These are phyloP conservation scores for Drosophila quadrilineata DNA, from an alignment of 1,140 invertebrate genomes.

Conservation along the genomic window DNA sequence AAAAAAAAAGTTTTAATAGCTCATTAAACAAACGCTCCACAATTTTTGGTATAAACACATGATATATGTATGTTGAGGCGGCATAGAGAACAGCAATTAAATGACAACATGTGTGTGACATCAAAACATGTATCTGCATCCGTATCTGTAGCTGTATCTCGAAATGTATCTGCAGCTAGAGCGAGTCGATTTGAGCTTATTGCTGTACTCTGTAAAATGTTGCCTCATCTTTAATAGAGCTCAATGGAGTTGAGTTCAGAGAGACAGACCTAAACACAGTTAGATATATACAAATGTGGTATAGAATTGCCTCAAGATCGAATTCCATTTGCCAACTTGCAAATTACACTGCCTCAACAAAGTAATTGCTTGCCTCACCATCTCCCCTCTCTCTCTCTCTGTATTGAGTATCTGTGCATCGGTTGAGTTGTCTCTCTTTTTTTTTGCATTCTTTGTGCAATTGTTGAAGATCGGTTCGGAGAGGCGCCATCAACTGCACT, in stretches of 20 bases:
- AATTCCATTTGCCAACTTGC: constrained; percentile 21
- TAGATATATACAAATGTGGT: too few relatives aligned
- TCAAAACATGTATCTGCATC: constrained; percentile 29
- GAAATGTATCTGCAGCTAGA: constrained; percentile 16
- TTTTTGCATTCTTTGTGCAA: constrained; percentile 37
- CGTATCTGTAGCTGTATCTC: too few relatives aligned
- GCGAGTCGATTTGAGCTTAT: constrained; percentile 60
- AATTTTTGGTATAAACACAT: constrained; percentile 13
- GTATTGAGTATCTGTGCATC: too few relatives aligned
- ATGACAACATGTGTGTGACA: constrained; percentile 58
- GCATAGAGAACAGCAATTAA: constrained; percentile 33
- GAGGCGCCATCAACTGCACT: constrained; percentile 26
- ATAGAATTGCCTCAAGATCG: constrained; percentile 15
- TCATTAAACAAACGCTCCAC: constrained; percentile 51
- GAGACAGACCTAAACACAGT: too few relatives aligned
- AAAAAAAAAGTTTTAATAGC: constrained; percentile 57
- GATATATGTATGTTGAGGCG: too few relatives aligned
- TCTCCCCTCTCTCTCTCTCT: neutral
- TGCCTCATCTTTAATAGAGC: constrained; percentile 2
- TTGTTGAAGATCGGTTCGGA: too few relatives aligned
- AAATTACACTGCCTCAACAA: constrained; percentile 34
- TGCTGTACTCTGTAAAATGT: constrained; percentile 35
- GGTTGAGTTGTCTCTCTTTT: constrained; percentile 3
- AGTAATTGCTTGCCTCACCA: constrained; percentile 19
- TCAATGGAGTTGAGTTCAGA: constrained; percentile 1